Conservation (phyloP, 2,888 invertebrate genomes). For the Tolmerus cingulatus region DNA sequence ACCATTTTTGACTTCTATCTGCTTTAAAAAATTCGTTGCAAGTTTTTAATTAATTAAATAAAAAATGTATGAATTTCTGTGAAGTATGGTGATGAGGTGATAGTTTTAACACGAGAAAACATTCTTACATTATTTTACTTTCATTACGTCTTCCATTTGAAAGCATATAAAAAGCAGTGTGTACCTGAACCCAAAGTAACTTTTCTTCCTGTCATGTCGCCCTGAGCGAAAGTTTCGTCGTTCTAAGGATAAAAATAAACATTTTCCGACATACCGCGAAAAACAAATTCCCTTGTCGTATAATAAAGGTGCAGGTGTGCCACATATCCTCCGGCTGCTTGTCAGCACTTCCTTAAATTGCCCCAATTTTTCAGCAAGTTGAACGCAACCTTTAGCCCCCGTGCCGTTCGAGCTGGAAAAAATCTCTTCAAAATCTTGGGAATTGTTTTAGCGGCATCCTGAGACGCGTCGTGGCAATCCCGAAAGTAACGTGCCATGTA, state of each 20-base stretch:
- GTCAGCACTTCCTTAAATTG: conserved; percentile 16
- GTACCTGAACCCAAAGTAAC: background rate
- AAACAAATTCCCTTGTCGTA: background rate
- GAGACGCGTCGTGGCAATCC: background rate
- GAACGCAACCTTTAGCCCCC: background rate
- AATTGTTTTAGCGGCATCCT: background rate
- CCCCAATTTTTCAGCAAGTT: conserved; percentile 2
- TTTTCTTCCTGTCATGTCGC: background rate
- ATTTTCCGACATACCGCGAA: background rate
- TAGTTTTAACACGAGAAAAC: background rate
- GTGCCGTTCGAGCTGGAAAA: background rate
- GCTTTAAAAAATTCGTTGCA: too few species aligned
- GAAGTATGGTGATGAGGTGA: background rate
- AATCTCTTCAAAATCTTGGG: background rate
- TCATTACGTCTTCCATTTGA: background rate
- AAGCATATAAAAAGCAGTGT: background rate
- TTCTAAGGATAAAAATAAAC: background rate
- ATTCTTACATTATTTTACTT: background rate
- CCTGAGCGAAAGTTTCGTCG: background rate
- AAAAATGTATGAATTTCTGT: background rate
- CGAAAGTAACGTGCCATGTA: background rate
- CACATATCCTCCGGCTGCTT: background rate
- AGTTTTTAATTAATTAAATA: too few species aligned
- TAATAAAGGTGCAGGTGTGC: conserved; percentile 3
- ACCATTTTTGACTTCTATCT: too few species aligned